A percentile compares a stretch with the other conserved stretches of the same genome.
Evolutionary conservation across 2,113 vertebrate species (phyloP).

Genomic region (Podarcis muralis): DNA sequence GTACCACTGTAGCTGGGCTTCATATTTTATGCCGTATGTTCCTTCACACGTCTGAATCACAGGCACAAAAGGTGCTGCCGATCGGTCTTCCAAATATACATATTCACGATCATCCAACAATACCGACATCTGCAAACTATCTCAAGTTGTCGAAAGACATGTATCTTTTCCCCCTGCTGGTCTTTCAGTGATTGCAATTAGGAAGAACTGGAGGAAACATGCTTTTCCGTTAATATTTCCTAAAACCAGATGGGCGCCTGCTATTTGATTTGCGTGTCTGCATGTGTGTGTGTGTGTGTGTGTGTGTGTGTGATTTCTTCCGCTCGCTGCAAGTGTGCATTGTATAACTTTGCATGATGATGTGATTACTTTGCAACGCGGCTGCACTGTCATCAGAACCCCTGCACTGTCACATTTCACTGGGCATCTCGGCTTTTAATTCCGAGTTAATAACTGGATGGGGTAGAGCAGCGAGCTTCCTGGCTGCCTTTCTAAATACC

Average conservation of each 20-base stretch:
- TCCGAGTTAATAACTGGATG: conserved; percentile 66
- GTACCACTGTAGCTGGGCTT: background rate
- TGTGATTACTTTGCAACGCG: conserved; percentile 31
- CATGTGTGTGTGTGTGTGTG: background rate
- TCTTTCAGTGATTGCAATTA: conserved; percentile 50
- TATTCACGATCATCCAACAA: conserved; percentile 13
- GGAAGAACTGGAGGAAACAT: conserved; percentile 34
- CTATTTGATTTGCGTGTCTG: background rate
- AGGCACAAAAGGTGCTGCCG: background rate
- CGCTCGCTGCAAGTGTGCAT: conserved; percentile 37
- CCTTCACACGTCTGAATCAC: background rate
- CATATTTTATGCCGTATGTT: accelerated
- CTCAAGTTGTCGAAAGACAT: conserved; percentile 31
- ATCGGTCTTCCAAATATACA: background rate
- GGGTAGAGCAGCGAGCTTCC: conserved; percentile 48
- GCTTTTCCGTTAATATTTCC: conserved; percentile 13
- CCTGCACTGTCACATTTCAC: conserved; percentile 45
- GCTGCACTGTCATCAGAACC: conserved; percentile 34
- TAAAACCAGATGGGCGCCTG: conserved; percentile 40
- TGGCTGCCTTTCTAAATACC: conserved; percentile 53
- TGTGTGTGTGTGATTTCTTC: background rate
- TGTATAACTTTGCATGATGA: conserved; percentile 34
- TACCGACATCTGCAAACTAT: conserved; percentile 17
- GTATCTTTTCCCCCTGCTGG: conserved; percentile 38
- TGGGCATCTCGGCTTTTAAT: conserved; percentile 61